A percentile compares a stretch with the other conserved stretches of the same genome.
Evolutionary conservation across 2,113 vertebrate species (phyloP).

Genomic region (Mastomys natalensis): DNA sequence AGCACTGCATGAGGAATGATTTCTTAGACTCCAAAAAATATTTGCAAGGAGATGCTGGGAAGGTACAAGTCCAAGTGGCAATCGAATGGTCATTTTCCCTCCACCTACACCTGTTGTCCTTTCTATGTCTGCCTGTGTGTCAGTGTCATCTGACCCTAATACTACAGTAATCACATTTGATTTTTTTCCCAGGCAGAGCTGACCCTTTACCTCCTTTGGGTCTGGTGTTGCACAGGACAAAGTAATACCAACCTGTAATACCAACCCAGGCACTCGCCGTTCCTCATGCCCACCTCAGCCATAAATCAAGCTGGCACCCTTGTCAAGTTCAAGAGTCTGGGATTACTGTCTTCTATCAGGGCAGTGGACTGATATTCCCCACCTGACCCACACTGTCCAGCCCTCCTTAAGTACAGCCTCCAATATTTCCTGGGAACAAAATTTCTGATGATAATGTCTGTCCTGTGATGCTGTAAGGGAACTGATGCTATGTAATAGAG

Average conservation of each 20-base stretch:
- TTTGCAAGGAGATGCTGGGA: neutral
- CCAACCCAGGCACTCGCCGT: neutral
- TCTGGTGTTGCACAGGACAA: no score
- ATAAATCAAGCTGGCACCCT: neutral
- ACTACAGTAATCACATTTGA: neutral
- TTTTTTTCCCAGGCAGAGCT: neutral
- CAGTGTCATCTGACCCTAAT: neutral
- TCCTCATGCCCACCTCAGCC: neutral
- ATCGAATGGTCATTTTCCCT: neutral
- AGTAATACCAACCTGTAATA: neutral
- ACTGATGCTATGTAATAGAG: neutral
- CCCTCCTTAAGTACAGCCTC: neutral
- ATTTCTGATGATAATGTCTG: constrained; percentile 39
- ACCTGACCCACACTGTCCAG: neutral
- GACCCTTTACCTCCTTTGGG: no score
- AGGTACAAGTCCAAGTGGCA: neutral
- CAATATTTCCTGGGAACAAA: neutral
- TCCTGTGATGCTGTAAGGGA: neutral
- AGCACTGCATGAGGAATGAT: neutral
- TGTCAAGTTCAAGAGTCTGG: neutral
- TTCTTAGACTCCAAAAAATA: neutral
- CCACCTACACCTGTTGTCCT: neutral
- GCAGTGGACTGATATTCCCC: neutral
- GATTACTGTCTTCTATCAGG: neutral
- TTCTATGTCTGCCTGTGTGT: neutral